A percentile compares a stretch with the other conserved stretches of the same genome.
These are phyloP conservation scores for Calcarius lapponicus DNA, from an alignment of 2,797 vertebrate genomes.

Conservation along the genomic window DNA sequence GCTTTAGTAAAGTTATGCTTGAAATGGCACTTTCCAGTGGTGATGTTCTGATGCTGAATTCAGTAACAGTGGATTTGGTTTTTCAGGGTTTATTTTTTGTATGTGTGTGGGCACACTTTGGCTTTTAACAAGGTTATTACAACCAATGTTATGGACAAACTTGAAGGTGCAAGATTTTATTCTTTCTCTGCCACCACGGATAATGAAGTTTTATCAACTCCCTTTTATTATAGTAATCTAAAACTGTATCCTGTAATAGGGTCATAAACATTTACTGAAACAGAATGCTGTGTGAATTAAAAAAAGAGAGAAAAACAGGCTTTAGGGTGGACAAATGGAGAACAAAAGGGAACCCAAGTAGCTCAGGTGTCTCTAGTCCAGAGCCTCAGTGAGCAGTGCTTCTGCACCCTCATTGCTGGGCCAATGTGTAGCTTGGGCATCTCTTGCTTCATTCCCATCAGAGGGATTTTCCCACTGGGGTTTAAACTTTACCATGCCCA, in stretches of 20 bases:
- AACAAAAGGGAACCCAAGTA: conserved; percentile 48
- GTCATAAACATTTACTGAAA: conserved; percentile 80
- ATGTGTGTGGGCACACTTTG: not conserved
- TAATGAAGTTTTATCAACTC: conserved; percentile 80
- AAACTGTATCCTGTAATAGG: conserved; percentile 76
- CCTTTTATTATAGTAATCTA: conserved; percentile 76
- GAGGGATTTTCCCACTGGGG: not conserved
- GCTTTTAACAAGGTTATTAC: conserved; percentile 63
- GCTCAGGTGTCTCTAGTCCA: not conserved
- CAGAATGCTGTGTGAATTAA: conserved; percentile 50
- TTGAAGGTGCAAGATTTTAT: conserved; percentile 72
- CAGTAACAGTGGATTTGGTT: not conserved
- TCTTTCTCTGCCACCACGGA: conserved; percentile 69
- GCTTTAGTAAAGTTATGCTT: conserved; percentile 32
- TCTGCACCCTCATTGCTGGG: not conserved
- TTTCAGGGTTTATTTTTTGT: not conserved
- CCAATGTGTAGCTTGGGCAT: rapidly evolving
- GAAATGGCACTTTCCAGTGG: conserved; percentile 8
- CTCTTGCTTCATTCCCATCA: not conserved
- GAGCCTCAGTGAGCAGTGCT: not conserved
- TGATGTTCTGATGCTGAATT: conserved; percentile 19
- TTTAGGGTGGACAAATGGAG: conserved; percentile 51
- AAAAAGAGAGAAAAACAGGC: conserved; percentile 5
- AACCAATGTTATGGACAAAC: conserved; percentile 69
- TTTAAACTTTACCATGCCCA: not conserved